Evolutionary conservation across 1,140 invertebrate species (phyloP).

Genomic region (Caligus rogercresseyi): DNA sequence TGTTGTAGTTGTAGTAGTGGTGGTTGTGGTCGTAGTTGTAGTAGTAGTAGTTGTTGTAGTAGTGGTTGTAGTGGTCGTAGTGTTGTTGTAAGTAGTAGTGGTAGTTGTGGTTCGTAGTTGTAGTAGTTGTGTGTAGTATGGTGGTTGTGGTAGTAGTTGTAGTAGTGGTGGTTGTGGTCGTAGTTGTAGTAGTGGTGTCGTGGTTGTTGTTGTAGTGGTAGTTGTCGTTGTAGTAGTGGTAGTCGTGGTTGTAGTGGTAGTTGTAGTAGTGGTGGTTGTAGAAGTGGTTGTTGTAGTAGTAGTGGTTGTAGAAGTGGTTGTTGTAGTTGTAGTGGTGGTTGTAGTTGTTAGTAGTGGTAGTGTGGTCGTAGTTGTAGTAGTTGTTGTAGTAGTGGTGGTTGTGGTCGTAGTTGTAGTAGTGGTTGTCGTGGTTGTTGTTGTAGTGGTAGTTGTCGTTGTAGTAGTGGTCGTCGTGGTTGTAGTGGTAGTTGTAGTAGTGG

Average conservation of each 20-base stretch:
- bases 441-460: background rate
- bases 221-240: background rate
- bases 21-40: background rate
- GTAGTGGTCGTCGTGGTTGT: background rate
- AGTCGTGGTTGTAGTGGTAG: background rate
- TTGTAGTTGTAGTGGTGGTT: no score
- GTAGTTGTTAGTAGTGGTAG: background rate
- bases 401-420: background rate
- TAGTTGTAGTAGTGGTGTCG: no score
- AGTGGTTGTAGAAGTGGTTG: no score
- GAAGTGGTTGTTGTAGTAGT: no score
- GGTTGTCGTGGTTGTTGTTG: conserved; percentile 1
- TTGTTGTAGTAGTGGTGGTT: background rate
- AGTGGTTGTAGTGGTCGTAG: no score
- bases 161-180: no score
- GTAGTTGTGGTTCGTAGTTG: no score
- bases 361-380: background rate
- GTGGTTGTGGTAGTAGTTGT: no score
- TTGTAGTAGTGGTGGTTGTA: no score
- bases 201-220: background rate
- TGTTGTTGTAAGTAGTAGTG: no score
- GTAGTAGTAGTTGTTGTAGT: background rate
- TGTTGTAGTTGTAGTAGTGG: background rate
- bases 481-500: background rate
- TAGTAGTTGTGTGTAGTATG: no score